Evolutionary conservation across 2,113 vertebrate genomes (phyloP).

Genomic region (Sceloporus undulatus): DNA sequence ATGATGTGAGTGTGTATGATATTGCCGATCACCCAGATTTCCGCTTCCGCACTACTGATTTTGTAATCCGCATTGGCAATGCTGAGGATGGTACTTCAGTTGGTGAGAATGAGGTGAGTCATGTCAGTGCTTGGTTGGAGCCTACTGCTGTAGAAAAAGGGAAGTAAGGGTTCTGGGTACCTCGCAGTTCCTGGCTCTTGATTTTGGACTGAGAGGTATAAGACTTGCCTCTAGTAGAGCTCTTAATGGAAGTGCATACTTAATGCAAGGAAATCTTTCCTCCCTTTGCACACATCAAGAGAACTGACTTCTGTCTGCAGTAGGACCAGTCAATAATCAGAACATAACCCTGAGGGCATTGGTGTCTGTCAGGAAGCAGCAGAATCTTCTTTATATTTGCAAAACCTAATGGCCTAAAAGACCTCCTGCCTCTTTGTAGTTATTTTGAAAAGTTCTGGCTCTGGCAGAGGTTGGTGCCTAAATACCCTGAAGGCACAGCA

Average conservation of each 20-base stretch:
- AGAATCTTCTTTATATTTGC: not conserved
- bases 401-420: not conserved
- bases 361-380: not conserved
- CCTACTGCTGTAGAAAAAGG: not conserved
- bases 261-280: not conserved
- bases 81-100: slow-evolving; percentile 78
- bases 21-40: slow-evolving; percentile 98
- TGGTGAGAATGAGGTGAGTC: slow-evolving; percentile 77
- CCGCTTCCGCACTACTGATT: slow-evolving; percentile 94
- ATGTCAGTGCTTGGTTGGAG: accelerated
- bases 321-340: not conserved
- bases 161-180: not conserved
- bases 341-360: not conserved
- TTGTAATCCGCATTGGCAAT: slow-evolving; percentile 97
- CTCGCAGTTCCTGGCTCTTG: not conserved
- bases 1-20: slow-evolving; percentile 97
- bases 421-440: not conserved
- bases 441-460: not conserved
- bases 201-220: not conserved
- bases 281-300: not conserved
- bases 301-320: not conserved
- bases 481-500: no score
- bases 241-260: not conserved
- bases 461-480: not conserved
- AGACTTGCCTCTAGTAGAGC: not conserved